Evolutionary conservation across 2,888 invertebrate species (phyloP).

Genomic region (Tiphia femorata): DNA sequence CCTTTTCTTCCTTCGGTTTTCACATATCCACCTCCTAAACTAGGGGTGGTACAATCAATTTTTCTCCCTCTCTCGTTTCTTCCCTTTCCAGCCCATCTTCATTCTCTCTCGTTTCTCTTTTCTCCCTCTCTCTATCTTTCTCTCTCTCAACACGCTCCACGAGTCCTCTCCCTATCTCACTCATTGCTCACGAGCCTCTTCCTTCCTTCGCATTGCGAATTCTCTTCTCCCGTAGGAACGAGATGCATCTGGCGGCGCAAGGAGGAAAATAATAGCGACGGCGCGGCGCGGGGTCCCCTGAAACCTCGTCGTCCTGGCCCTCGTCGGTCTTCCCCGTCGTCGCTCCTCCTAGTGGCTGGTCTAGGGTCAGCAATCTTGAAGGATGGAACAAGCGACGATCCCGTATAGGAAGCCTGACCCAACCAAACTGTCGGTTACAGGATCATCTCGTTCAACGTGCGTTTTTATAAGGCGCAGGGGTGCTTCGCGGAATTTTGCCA

Average conservation of each 20-base stretch:
- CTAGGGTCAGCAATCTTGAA: conserved; percentile 50
- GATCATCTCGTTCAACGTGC: conserved; percentile 57
- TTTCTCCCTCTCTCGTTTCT: conserved; percentile 36
- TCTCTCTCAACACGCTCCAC: too few species aligned
- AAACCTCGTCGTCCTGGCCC: conserved; percentile 6
- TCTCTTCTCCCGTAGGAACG: too few species aligned
- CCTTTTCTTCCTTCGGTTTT: conserved; percentile 19
- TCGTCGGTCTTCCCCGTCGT: conserved; percentile 15
- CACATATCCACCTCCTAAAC: conserved; percentile 18
- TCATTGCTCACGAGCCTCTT: conserved; percentile 15
- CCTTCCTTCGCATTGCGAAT: too few species aligned
- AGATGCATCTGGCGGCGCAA: too few species aligned
- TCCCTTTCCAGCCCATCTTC: not conserved
- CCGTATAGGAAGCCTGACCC: conserved; percentile 63
- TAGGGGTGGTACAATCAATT: conserved; percentile 50
- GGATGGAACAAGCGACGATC: conserved; percentile 64
- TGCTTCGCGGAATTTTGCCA: too few species aligned
- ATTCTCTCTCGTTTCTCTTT: conserved; percentile 38
- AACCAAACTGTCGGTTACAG: conserved; percentile 57
- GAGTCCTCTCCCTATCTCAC: conserved; percentile 9
- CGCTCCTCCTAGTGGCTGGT: too few species aligned
- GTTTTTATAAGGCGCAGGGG: too few species aligned
- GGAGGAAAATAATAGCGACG: too few species aligned
- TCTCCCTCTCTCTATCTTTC: conserved; percentile 12
- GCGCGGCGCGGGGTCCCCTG: conserved; percentile 8